These are phyloP conservation scores for Leptosomus discolor DNA, from an alignment of 2,113 vertebrate genomes.

Conservation along the genomic window DNA sequence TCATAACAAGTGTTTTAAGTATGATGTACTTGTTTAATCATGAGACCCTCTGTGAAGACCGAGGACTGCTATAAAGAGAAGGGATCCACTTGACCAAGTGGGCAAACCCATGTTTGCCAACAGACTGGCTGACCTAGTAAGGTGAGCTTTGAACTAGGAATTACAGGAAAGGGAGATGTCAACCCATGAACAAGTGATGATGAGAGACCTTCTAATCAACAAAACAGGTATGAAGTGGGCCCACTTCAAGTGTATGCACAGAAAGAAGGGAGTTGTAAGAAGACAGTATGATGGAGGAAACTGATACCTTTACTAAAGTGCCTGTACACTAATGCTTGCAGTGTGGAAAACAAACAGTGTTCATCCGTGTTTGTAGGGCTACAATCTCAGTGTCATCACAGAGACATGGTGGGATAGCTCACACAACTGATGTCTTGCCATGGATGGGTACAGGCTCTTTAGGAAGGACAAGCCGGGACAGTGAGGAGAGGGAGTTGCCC, in stretches of 20 bases:
- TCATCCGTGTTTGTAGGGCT: neutral
- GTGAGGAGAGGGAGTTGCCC: neutral
- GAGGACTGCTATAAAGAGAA: neutral
- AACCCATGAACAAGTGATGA: neutral
- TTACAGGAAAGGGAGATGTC: neutral
- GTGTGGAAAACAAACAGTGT: neutral
- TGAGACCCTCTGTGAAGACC: neutral
- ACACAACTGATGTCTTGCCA: neutral
- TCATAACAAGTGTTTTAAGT: neutral
- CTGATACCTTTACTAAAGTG: neutral
- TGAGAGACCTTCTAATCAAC: neutral
- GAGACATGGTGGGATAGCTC: neutral
- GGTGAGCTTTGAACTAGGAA: neutral
- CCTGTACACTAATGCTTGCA: neutral
- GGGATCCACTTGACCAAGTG: neutral
- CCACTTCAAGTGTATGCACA: neutral
- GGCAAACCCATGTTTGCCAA: neutral
- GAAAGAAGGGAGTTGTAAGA: neutral
- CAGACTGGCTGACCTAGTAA: neutral
- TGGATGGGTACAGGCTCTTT: neutral
- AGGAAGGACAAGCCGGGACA: neutral
- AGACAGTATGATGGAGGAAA: neutral
- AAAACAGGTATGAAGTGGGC: rapidly evolving
- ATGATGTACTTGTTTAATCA: neutral
- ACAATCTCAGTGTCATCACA: rapidly evolving